Conservation (phyloP, 2,113 vertebrate genomes). For the Lagenorhynchus albirostris region DNA sequence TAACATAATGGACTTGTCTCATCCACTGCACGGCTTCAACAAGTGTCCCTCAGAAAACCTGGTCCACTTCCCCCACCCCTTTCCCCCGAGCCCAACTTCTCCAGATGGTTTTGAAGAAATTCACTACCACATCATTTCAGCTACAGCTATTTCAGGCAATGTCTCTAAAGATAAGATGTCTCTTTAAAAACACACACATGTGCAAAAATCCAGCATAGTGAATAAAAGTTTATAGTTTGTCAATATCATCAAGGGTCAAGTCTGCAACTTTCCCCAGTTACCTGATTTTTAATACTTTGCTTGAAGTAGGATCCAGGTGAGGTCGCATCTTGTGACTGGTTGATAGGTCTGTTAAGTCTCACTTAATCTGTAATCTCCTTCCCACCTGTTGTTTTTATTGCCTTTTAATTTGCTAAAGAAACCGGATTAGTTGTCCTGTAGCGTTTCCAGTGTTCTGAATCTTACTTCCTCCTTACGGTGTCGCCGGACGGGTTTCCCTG, state of each 20-base stretch:
- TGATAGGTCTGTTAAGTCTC: not conserved
- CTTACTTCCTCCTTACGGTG: not conserved
- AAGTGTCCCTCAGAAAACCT: not conserved
- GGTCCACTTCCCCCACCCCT: not conserved
- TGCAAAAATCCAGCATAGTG: accelerated
- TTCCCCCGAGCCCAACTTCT: not conserved
- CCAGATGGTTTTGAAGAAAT: not conserved
- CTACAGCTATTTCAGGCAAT: not conserved
- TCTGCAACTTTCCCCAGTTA: not conserved
- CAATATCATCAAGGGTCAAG: not conserved
- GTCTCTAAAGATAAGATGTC: not conserved
- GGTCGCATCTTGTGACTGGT: accelerated
- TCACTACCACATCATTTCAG: not conserved
- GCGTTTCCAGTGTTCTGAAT: too few relatives aligned
- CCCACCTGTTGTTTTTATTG: not conserved
- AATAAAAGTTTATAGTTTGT: not conserved
- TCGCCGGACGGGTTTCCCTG: not conserved
- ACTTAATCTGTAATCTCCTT: not conserved
- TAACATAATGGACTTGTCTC: too few relatives aligned
- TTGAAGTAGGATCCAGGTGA: not conserved
- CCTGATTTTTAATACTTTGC: not conserved
- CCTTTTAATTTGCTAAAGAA: not conserved
- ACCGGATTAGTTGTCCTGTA: not conserved
- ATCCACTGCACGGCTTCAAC: not conserved
- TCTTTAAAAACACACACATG: not conserved